Conservation (phyloP, 1,140 invertebrate genomes). For the Papilio polyxenes region DNA sequence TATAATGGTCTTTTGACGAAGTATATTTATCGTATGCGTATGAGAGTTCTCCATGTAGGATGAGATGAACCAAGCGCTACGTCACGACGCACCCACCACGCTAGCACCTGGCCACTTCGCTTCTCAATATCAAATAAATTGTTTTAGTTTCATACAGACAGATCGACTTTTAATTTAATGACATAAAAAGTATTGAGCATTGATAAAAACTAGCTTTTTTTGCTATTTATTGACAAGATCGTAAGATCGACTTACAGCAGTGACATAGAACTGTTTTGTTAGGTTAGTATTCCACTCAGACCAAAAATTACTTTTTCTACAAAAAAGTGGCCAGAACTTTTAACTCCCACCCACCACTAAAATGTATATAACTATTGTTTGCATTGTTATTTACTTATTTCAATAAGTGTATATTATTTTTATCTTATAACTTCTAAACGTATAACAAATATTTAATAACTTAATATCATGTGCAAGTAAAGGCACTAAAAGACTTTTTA, state of each 20-base stretch:
- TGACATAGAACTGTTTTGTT: slow-evolving; percentile 10
- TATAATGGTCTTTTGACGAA: slow-evolving; percentile 24
- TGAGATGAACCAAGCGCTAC: slow-evolving; percentile 18
- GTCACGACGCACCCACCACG: slow-evolving; percentile 62
- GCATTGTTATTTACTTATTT: slow-evolving; percentile 68
- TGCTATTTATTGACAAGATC: neutral
- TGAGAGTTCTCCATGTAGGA: slow-evolving; percentile 24
- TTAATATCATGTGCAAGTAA: slow-evolving; percentile 8
- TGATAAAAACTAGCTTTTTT: neutral
- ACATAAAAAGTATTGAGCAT: neutral
- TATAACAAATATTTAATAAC: slow-evolving; percentile 29
- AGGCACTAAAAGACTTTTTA: slow-evolving; percentile 26
- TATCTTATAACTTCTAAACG: slow-evolving; percentile 34
- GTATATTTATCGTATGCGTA: slow-evolving; percentile 1
- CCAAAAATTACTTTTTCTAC: slow-evolving; percentile 68
- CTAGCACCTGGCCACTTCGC: slow-evolving; percentile 75
- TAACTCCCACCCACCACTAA: slow-evolving; percentile 76
- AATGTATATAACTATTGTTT: slow-evolving; percentile 77
- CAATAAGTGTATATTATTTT: slow-evolving; percentile 56
- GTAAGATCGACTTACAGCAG: neutral
- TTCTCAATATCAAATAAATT: slow-evolving; percentile 35
- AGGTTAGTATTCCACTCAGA: slow-evolving; percentile 60
- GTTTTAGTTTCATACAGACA: neutral
- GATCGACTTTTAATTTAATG: slow-evolving; percentile 1
- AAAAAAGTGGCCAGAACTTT: slow-evolving; percentile 72